Percentiles rank a stretch among this genome's conserved stretches.
Conservation (phyloP, 2,797 vertebrate species). For the Lutjanus argentimaculatus region DNA sequence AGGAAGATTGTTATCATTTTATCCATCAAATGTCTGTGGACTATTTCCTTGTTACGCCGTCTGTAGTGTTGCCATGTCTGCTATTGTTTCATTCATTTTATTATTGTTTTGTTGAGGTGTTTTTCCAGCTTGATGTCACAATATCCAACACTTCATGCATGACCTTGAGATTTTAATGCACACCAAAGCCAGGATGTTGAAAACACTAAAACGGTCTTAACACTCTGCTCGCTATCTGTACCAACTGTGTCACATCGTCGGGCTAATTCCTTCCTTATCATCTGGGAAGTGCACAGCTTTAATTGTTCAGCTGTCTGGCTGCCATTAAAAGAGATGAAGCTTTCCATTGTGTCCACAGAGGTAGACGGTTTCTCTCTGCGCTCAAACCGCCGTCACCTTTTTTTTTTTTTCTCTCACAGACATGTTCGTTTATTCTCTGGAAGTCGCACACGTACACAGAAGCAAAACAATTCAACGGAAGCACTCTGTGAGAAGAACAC, state of each 20-base stretch:
- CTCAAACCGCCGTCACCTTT: conserved; percentile 15
- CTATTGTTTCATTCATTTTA: conserved; percentile 2
- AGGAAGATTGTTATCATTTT: conserved; percentile 38
- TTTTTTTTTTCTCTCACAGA: conserved; percentile 27
- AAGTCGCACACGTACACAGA: conserved; percentile 53
- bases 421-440: conserved; percentile 54
- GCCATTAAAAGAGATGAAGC: conserved; percentile 40
- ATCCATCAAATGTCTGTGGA: conserved; percentile 18
- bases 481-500: conserved; percentile 65
- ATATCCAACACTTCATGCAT: conserved; percentile 4
- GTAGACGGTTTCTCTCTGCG: conserved; percentile 21
- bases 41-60: conserved; percentile 36
- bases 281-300: conserved; percentile 48
- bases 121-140: conserved; percentile 17
- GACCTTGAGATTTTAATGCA: conserved; percentile 10
- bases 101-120: conserved; percentile 10
- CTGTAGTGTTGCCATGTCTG: not conserved
- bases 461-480: conserved; percentile 77
- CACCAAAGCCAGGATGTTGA: conserved; percentile 39
- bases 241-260: conserved; percentile 39
- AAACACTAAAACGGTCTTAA: conserved; percentile 16
- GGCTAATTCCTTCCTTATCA: conserved; percentile 41
- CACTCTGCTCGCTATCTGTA: not conserved
- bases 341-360: conserved; percentile 43
- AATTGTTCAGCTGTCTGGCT: conserved; percentile 56